A percentile compares a stretch with the other conserved stretches of the same genome.
Conservation (phyloP, 2,113 vertebrate genomes). For the Urocolius indicus region DNA sequence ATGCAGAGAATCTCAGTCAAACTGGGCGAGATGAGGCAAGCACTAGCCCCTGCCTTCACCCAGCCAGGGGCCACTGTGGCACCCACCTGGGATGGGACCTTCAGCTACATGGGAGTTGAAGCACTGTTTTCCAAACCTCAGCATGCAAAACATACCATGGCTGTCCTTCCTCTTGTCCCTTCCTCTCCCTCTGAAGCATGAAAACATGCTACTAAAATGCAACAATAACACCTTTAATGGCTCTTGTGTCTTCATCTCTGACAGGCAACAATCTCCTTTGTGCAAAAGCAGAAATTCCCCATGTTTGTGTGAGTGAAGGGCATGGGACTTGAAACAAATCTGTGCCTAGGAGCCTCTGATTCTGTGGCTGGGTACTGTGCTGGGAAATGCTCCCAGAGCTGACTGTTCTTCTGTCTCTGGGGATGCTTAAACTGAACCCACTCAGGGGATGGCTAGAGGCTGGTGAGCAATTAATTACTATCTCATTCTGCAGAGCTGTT, state of each 20-base stretch:
- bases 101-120: background rate
- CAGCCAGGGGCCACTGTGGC: background rate
- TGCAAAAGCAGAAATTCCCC: background rate
- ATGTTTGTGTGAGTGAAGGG: accelerated
- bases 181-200: background rate
- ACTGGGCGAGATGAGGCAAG: background rate
- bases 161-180: background rate
- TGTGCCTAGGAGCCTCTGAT: background rate
- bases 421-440: background rate
- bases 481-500: background rate
- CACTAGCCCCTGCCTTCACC: background rate
- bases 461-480: background rate
- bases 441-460: background rate
- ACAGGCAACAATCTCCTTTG: background rate
- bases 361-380: accelerated
- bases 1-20: background rate
- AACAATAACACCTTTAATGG: background rate
- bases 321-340: background rate
- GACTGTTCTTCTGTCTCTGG: background rate
- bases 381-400: background rate
- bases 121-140: background rate
- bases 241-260: background rate
- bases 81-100: background rate
- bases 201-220: accelerated
- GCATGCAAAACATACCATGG: accelerated